These are phyloP conservation scores for Hyles euphorbiae DNA, from an alignment of 1,140 invertebrate genomes.

Conservation along the genomic window DNA sequence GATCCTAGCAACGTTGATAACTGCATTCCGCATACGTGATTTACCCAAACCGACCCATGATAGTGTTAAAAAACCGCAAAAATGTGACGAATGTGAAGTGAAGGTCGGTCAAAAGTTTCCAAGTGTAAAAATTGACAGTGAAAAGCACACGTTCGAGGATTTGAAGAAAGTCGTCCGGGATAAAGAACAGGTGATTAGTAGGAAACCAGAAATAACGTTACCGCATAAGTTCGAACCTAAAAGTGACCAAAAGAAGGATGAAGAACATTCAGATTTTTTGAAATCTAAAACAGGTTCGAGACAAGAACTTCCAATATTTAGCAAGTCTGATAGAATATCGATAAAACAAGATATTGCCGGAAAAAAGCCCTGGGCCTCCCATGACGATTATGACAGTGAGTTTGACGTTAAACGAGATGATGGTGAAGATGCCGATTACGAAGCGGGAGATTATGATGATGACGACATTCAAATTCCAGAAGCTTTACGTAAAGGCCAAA, in stretches of 20 bases:
- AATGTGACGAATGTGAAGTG: slow-evolving; percentile 63
- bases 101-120: slow-evolving; percentile 45
- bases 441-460: slow-evolving; percentile 17
- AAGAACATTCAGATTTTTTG: slow-evolving; percentile 24
- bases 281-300: slow-evolving; percentile 20
- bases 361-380: neutral
- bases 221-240: slow-evolving; percentile 18
- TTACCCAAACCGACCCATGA: slow-evolving; percentile 48
- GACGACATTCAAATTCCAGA: slow-evolving; percentile 1
- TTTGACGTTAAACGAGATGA: slow-evolving; percentile 15
- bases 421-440: slow-evolving; percentile 26
- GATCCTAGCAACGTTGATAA: slow-evolving; percentile 66
- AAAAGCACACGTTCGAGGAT: slow-evolving; percentile 39
- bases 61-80: slow-evolving; percentile 47
- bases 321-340: too few relatives aligned
- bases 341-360: too few relatives aligned
- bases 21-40: slow-evolving; percentile 69
- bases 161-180: slow-evolving; percentile 46
- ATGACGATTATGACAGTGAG: slow-evolving; percentile 9
- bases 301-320: slow-evolving; percentile 5
- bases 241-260: slow-evolving; percentile 28
- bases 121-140: slow-evolving; percentile 59
- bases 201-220: slow-evolving; percentile 26
- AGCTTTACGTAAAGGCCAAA: too few relatives aligned
- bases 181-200: slow-evolving; percentile 28